Base-by-base conservation (phyloP, 2,797 vertebrate genomes). In the Rhinogobio ventralis region DNA sequence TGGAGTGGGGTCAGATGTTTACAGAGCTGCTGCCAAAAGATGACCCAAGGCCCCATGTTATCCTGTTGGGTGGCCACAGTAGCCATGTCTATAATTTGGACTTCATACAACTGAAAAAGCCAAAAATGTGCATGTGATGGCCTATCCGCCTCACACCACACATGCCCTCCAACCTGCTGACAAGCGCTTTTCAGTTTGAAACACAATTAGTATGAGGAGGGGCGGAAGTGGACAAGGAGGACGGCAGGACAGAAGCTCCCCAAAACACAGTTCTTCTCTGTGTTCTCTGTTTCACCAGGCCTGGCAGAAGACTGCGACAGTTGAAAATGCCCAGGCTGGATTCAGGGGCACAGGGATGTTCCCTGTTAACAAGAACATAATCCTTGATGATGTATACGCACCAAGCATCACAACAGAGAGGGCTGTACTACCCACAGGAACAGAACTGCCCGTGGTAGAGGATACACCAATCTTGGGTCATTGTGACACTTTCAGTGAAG, bases 301-400 rank as follows among this genome's bases (percentile, higher is more conserved):
- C 11, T 8, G 85, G 57, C 13, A 14, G 13, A 46, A 46, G 8
- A 39, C 74, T 45, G 60, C 60, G 4, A 83, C 67, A 1, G 19
- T 67, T 23, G 68, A 83, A 76, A 88, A 78, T 19, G 73, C 79
- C 9, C 64, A 78, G 60, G 79, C 79, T 53, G 79, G 60, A 28
- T 79, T 85, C 57, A 69, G 86, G 20, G 74, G 46, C 20, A 79
- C 79, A 57, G 86, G 83, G 19, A 72, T 87, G 83, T 85, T 82
- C n/a, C 82, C 23, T 83, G 71, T 78, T 11, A 82, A 77, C 33
- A 68, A 60, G 11, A 17, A 82, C 28, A 79, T 73, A 19, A 49
- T 74, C 28, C 75, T 67, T 51, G 71, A 75, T 45, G 30, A 51
- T 17, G 28, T 72, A 10, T 57, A 57, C 10, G 39, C 39, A 23